Base-by-base conservation (phyloP, 2,888 invertebrate species). In the Archips crataeganus region DNA sequence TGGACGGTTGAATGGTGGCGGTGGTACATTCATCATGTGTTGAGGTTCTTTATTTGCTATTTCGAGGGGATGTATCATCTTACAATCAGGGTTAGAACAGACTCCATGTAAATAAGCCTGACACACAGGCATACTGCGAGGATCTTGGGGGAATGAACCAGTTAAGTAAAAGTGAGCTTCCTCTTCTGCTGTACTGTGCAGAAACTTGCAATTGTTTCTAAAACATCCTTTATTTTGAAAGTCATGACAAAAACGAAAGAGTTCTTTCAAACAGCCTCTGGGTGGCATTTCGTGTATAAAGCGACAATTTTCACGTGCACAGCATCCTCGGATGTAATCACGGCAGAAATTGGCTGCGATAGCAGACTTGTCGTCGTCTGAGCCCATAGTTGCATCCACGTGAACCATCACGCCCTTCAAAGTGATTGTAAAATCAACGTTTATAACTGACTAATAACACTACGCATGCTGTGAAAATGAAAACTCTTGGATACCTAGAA, bases 191-290 rank as follows among this genome's bases (percentile, higher is more conserved):
- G 95, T 94, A 81, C 97, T 96, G 85, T 97, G 97, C 70, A 96
- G 90, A 85, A 97, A 97, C 80, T 96, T 96, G 85, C 97, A 97
- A 79, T 95, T 96, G 10, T 90, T 86, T 81, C 95, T 93, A 73
- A 96, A 95, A 77, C 95, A 94, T 77, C 97, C 97, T 83, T 96
- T 96, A 86, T 97, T 97, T 90, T 97, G 97, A 83, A 87, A 95
- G 80, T 95, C 95, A 81, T 95, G 95, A 80, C 95, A 96, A 81
- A 95, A 95, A 54, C 93, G 88, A 80, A 95, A 92, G 47, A 94
- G 81, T 54, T 93, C 93, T 75, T 92, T 92, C 10, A 94, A 79
- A 71, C 77, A 86, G 6, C 81, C 75, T 78, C 86, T 89, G 2
- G 91, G 89, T 75, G 94, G 92, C 71, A 88, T 82, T 81, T 93